phyloP scores from a whole-genome alignment of 2,888 invertebrate species.

The Melanchra persicariae region DNA sequence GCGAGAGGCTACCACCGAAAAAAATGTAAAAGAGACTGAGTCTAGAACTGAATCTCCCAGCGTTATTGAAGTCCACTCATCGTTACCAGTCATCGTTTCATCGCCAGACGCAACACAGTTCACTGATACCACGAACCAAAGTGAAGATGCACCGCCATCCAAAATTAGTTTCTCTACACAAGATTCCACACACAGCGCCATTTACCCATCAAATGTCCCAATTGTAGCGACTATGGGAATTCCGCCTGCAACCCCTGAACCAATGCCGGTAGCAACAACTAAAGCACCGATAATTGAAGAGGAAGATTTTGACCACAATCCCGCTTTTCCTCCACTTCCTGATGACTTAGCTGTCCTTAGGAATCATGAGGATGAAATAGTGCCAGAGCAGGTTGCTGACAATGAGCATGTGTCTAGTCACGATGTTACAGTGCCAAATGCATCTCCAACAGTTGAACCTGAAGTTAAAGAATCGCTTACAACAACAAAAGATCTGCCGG shows the following conservation, averaged over 20 bases:
- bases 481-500: slow-evolving; percentile 69
- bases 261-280: slow-evolving; percentile 71
- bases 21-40: slow-evolving; percentile 67
- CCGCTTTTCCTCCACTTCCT: slow-evolving; percentile 87
- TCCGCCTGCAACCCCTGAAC: slow-evolving; percentile 68
- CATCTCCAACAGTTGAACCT: slow-evolving; percentile 68
- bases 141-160: slow-evolving; percentile 77
- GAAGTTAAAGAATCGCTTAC: slow-evolving; percentile 63
- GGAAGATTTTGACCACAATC: slow-evolving; percentile 87
- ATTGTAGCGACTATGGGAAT: slow-evolving; percentile 76
- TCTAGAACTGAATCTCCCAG: slow-evolving; percentile 75
- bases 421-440: slow-evolving; percentile 71
- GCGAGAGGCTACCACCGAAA: slow-evolving; percentile 85
- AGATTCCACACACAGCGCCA: slow-evolving; percentile 81
- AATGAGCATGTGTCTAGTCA: slow-evolving; percentile 71
- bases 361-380: slow-evolving; percentile 85
- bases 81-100: slow-evolving; percentile 63
- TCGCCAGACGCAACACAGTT: slow-evolving; percentile 70
- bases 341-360: slow-evolving; percentile 84
- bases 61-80: slow-evolving; percentile 74
- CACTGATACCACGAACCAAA: slow-evolving; percentile 69
- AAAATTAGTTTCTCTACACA: slow-evolving; percentile 85
- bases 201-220: slow-evolving; percentile 79
- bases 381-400: slow-evolving; percentile 80
- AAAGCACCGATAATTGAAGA: slow-evolving; percentile 83